Conservation (phyloP, 2,888 invertebrate species). For the Synanthedon tipuliformis region DNA sequence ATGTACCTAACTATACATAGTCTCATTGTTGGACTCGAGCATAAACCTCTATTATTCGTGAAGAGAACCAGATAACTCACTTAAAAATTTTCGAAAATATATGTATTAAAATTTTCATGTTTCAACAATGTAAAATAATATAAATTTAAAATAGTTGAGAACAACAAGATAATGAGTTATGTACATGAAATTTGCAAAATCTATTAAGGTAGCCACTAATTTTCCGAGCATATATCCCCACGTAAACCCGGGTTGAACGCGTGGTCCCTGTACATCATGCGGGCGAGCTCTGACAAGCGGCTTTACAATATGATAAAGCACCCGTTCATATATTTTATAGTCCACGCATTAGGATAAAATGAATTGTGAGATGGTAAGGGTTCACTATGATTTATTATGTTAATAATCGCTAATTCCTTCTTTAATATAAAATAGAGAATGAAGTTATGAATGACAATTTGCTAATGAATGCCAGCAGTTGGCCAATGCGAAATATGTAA, state of each 20-base stretch:
- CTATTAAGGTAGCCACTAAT: constrained; percentile 48
- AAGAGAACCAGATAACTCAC: no score
- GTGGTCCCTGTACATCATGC: constrained; percentile 59
- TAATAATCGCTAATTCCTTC: neutral
- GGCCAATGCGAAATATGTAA: neutral
- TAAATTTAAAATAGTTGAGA: no score
- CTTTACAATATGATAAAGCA: constrained; percentile 62
- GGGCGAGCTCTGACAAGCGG: constrained; percentile 49
- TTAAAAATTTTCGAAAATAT: no score
- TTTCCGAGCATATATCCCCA: constrained; percentile 21
- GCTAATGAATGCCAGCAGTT: neutral
- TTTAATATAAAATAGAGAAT: neutral
- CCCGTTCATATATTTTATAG: constrained; percentile 65
- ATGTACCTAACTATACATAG: no score
- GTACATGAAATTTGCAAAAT: constrained; percentile 25
- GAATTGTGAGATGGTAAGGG: neutral
- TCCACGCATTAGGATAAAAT: constrained; percentile 44
- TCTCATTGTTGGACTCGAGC: no score
- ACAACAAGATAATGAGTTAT: neutral
- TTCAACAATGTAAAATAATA: no score
- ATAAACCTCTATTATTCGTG: no score
- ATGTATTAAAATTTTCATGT: no score
- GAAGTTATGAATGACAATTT: neutral
- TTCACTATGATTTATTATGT: neutral
- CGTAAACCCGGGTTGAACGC: constrained; percentile 23